Conservation (phyloP, 2,888 invertebrate species). For the Troides helena region DNA sequence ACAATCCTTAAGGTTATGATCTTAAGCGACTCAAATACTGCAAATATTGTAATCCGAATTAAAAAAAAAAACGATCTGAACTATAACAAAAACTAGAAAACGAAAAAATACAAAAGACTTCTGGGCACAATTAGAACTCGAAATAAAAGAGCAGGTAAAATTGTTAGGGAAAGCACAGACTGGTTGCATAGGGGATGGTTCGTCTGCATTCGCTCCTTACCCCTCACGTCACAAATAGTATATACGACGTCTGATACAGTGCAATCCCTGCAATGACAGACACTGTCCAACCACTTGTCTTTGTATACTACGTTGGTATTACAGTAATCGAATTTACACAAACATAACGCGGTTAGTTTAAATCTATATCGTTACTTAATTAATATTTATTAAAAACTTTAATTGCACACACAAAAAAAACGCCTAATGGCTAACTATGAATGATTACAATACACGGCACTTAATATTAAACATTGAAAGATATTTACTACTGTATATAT, state of each 20-base stretch:
- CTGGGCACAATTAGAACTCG: not conserved
- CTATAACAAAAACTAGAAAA: not conserved
- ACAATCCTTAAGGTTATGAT: too few species aligned
- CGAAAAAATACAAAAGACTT: not conserved
- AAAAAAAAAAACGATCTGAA: too few species aligned
- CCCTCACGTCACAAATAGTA: not conserved
- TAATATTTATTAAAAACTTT: too few species aligned
- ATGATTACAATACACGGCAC: not conserved
- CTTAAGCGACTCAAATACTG: too few species aligned
- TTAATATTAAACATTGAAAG: not conserved
- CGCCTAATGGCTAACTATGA: not conserved
- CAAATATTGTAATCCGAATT: too few species aligned
- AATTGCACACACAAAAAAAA: too few species aligned
- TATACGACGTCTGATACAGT: constrained; percentile 2
- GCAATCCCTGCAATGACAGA: constrained; percentile 15
- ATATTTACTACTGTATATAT: too few species aligned
- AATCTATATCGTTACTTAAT: too few species aligned
- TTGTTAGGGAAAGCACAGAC: constrained; percentile 17
- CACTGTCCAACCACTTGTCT: constrained; percentile 3
- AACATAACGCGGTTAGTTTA: too few species aligned
- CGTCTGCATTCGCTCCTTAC: not conserved
- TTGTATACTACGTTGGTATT: not conserved
- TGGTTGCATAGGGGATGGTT: not conserved
- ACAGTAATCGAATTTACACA: too few species aligned
- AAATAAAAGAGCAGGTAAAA: constrained; percentile 27